Evolutionary conservation across 1,140 invertebrate species (phyloP), one percentile per base, ranked within the genome.

Genomic region (Lordiphosa mommai): DNA sequence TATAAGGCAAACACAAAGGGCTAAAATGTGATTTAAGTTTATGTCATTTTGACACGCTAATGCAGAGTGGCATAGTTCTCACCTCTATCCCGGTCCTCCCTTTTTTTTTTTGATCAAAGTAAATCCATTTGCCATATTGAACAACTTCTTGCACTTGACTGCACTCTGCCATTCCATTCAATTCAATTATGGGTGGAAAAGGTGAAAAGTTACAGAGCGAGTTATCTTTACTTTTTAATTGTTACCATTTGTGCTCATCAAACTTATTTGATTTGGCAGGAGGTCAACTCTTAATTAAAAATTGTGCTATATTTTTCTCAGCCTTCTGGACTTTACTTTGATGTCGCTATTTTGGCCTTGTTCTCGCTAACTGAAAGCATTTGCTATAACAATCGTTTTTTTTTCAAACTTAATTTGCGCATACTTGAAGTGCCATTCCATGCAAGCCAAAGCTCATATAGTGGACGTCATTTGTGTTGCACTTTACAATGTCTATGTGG

Each of bases 11-110:
- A 40, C 74, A 50, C 77, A 58, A 70, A 58, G 76, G 58, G 40
- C 65, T 37, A 40, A 70, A 80, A 82, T 70, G 71, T 84, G 77
- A 82, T 82, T 80, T 84, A 57, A 63, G 71, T 76, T 84, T 74
- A 82, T 82, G 66, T 63, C 77, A 61, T 49, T 72, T 68, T 64
- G 76, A 72, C 76, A 82, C 76, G 76, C 76, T 64, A 82, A 68
- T 84, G 76, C 61, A 44, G 55, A 50, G 57, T 70, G 66, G 38
- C 53, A 70, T 33, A 12, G 34, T 27, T 17, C 30, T 27, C 40
- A 32, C 17, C 46, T 41, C 13, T 16, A 10, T 16, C 43, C 46
- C 9, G 14, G 30, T 23, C 38, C 20, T 27, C 20, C 40, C 14
- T 17, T 8, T 23, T 17, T 12, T 6, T 47, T 61, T 52, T 61